These are phyloP conservation scores for Leptothorax acervorum DNA, from an alignment of 2,888 invertebrate genomes.

Conservation along the genomic window DNA sequence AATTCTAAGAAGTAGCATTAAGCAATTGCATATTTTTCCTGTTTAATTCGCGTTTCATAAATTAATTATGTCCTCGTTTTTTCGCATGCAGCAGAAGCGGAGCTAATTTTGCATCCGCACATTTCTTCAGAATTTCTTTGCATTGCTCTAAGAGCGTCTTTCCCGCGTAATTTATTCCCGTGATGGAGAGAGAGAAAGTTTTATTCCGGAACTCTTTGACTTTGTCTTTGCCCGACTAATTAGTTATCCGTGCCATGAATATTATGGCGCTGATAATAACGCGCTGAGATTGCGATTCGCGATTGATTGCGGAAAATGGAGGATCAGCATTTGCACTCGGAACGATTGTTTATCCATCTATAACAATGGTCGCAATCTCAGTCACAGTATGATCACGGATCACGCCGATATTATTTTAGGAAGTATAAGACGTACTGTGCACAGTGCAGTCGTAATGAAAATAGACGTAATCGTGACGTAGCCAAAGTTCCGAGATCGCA, in stretches of 20 bases:
- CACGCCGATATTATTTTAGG: slow-evolving; percentile 21
- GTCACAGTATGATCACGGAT: not conserved
- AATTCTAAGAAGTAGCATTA: slow-evolving; percentile 31
- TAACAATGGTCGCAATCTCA: slow-evolving; percentile 4
- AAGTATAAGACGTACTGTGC: slow-evolving; percentile 4
- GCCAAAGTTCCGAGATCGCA: not conserved
- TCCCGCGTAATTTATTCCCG: slow-evolving; percentile 40
- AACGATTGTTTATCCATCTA: slow-evolving; percentile 14
- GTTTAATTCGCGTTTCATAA: slow-evolving; percentile 46
- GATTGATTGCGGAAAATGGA: slow-evolving; percentile 31
- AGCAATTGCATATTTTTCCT: slow-evolving; percentile 41
- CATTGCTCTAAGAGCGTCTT: slow-evolving; percentile 17
- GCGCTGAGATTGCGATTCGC: slow-evolving; percentile 33
- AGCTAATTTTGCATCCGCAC: slow-evolving; percentile 46
- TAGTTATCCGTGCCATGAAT: slow-evolving; percentile 46
- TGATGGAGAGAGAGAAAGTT: slow-evolving; percentile 29
- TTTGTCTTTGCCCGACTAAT: slow-evolving; percentile 49
- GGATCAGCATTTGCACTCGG: slow-evolving; percentile 22
- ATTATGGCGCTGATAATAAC: slow-evolving; percentile 27
- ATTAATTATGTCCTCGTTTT: slow-evolving; percentile 50
- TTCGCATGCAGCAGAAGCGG: slow-evolving; percentile 24
- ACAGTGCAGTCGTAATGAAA: not conserved
- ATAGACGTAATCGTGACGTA: not conserved
- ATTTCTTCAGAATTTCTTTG: slow-evolving; percentile 45
- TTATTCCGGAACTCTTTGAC: slow-evolving; percentile 30